Evolutionary conservation across 1,140 invertebrate species (phyloP), one percentile per base, ranked within the genome.

Genomic region (Cydia fagiglandana): DNA sequence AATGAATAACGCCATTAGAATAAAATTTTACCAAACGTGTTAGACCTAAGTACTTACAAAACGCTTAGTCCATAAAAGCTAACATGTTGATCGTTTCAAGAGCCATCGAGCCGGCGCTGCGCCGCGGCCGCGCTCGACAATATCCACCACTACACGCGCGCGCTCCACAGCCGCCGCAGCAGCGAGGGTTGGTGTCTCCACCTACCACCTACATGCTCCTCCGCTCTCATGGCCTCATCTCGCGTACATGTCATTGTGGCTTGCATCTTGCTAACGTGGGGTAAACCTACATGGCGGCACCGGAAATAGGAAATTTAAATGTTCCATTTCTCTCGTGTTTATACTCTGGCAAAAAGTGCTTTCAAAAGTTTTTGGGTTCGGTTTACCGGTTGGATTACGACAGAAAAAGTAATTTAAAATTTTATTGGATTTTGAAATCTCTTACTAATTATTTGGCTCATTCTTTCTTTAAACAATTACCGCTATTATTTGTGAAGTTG

Each of bases 81-180:
- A 17, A 74, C 50, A 3, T 28, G 61, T 61, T 78, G 12, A 73
- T 28, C 66, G 56, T 78, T 17, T 17, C 66, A 81, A 86, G 83
- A 84, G 77, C 81, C 79, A 77, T 70, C 82, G 73, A 75, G 75
- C 74, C 87, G 90, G 9, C 88, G 88, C 64, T 88, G 89, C 82
- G 90, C 90, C 66, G 84, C 83, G 38, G 82, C 85, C 17, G 90
- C 90, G 15, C 80, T 86, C 68, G 75, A 75, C 77, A 86, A 88
- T 83, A 90, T 90, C 77, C 88, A 89, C 81, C 79, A 83, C 77
- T 89, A 90, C 88, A 84, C 88, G 78, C 85, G 88, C 74, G 83
- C 81, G 64, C 83, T 85, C 12, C 74, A 82, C 85, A 17, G n/a
- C 24, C 73, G 76, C 28, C 53, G 28, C 9, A 47, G 76, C 75